Base-by-base conservation (phyloP, 1,140 invertebrate genomes). In the Periplaneta americana region DNA sequence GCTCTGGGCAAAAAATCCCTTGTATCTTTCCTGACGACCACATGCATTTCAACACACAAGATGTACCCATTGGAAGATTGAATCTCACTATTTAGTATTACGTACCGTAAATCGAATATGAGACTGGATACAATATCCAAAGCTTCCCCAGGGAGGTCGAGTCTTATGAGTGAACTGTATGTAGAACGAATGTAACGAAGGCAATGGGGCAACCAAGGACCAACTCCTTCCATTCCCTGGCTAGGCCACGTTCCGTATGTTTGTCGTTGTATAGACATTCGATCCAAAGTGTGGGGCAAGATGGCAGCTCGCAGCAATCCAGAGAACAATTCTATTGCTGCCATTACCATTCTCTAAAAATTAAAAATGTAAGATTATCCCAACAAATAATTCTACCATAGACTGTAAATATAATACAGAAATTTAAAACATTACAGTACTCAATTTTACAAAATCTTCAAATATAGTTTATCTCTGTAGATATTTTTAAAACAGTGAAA, bases 121-220 rank as follows among this genome's bases (percentile, higher is more conserved):
- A 98, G 91, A 80, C 93, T 92, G 84, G 95, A 94, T 37, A 98
- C 92, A 76, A 97, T 93, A 84, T 96, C 94, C 48, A 98, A 88
- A 5, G 95, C 94, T 83, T 96, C 95, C 34, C 91, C 92, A 0
- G 95, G 95, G 75, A 97, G 88, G 88, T 98, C 96, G 74, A 97
- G 87, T 77, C 92, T 90, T 82, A 95, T 93, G 1, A 95, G 86
- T 3, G 92, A 91, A 34, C 90, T 90, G 85, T 95, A 95, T 79
- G 93, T 91, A 36, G 92, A 90, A 82, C 94, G 87, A 1, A 96
- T 92, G 84, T 92, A 92, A 83, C 93, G 90, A 22, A 97, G 90
- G 86, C 95, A 95, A 85, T 95, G 93, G 9, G 96, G 93, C 35
- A 97, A 89, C 94, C 95, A 97, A 5, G 92, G 89, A 39, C 93